Conservation (phyloP, 2,113 vertebrate species). For the Theristicus caerulescens region DNA sequence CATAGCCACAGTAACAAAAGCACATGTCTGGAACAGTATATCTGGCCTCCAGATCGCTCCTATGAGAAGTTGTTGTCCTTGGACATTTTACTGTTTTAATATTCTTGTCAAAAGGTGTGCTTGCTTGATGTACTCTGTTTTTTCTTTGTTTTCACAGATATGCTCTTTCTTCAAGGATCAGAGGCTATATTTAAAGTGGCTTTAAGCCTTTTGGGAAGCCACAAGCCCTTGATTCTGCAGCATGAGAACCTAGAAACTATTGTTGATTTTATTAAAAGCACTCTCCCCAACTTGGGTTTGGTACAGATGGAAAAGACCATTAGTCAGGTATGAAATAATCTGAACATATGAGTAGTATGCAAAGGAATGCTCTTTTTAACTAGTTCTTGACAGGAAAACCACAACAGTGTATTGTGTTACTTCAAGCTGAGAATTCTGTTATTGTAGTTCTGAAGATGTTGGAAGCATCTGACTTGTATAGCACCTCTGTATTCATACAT, state of each 20-base stretch:
- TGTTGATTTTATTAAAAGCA: slow-evolving; percentile 94
- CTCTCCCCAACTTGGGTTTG: slow-evolving; percentile 90
- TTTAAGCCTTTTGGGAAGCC: slow-evolving; percentile 90
- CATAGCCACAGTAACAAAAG: background rate
- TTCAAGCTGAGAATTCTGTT: background rate
- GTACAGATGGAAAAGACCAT: slow-evolving; percentile 98
- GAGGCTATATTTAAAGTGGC: slow-evolving; percentile 97
- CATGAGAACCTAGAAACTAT: slow-evolving; percentile 93
- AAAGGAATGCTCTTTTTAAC: background rate
- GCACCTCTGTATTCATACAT: background rate
- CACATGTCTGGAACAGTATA: rapidly evolving
- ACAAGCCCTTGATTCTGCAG: slow-evolving; percentile 93
- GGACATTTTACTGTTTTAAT: background rate
- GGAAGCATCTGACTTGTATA: background rate
- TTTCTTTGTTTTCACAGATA: slow-evolving; percentile 78
- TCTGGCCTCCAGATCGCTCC: background rate
- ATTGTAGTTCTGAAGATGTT: background rate
- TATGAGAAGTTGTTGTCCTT: background rate
- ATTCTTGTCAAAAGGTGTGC: background rate
- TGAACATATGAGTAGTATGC: background rate
- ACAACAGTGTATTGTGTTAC: background rate
- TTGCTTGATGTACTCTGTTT: background rate
- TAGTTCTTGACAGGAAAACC: background rate
- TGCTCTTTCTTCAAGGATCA: slow-evolving; percentile 92
- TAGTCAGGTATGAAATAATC: slow-evolving; percentile 83